These are phyloP conservation scores for Gymnobelideus leadbeateri DNA, from an alignment of 2,113 vertebrate genomes.

Conservation along the genomic window DNA sequence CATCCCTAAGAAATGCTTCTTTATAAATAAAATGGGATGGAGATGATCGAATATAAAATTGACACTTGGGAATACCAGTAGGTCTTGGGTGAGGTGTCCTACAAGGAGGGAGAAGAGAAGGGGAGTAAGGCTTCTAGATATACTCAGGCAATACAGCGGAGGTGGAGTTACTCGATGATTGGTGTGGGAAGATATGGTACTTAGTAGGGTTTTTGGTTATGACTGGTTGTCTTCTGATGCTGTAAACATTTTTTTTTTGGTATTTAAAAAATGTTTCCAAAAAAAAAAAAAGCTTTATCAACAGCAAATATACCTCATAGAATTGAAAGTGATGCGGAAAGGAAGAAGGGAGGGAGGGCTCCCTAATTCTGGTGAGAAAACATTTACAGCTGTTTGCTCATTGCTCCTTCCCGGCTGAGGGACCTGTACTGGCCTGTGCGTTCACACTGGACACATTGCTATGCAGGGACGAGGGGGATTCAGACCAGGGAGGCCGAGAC, in stretches of 20 bases:
- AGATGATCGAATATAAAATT: conserved; percentile 78
- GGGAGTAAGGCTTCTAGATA: conserved; percentile 86
- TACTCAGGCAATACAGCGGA: conserved; percentile 79
- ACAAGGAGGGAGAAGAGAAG: conserved; percentile 29
- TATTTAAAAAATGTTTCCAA: conserved; percentile 74
- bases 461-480: too few species aligned
- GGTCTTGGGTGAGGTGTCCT: conserved; percentile 66
- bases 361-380: neutral
- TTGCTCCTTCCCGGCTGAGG: conserved; percentile 70
- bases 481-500: conserved; percentile 54
- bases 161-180: conserved; percentile 25
- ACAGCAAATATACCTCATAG: conserved; percentile 54
- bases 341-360: conserved; percentile 50
- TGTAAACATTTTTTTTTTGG: conserved; percentile 84
- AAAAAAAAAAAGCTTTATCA: conserved; percentile 57
- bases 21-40: conserved; percentile 82
- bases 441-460: conserved; percentile 2
- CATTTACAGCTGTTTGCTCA: conserved; percentile 20
- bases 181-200: conserved; percentile 45
- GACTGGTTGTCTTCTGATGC: conserved; percentile 77
- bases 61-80: conserved; percentile 73
- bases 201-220: conserved; percentile 78
- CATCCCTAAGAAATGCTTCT: conserved; percentile 75
- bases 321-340: conserved; percentile 39
- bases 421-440: conserved; percentile 27